These are phyloP conservation scores for Halocynthia aurantium DNA, from an alignment of 23 tunicate species.

Conservation along the genomic window DNA sequence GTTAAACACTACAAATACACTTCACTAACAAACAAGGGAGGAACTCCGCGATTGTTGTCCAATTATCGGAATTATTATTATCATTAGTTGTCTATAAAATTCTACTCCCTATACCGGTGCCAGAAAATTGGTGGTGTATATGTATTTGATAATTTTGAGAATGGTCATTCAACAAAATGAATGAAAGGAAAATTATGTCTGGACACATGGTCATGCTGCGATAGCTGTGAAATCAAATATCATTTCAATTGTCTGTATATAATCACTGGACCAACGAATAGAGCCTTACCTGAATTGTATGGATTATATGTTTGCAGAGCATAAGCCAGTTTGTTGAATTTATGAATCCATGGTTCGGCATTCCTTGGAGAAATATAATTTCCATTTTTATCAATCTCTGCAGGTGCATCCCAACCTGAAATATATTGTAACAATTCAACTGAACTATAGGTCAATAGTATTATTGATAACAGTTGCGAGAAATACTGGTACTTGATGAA, in stretches of 20 bases:
- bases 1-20: background rate
- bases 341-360: constrained; percentile 50
- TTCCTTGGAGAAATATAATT: constrained; percentile 12
- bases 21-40: background rate
- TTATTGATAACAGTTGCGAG: too few species aligned
- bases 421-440: background rate
- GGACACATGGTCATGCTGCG: too few species aligned
- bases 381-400: constrained; percentile 7
- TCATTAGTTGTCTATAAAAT: too few species aligned
- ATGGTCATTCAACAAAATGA: too few species aligned
- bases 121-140: too few species aligned
- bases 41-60: background rate
- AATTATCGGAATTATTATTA: background rate
- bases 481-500: too few species aligned
- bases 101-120: too few species aligned
- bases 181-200: too few species aligned
- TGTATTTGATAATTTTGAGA: too few species aligned
- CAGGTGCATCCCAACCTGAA: constrained; percentile 54
- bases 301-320: constrained; percentile 64
- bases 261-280: too few species aligned
- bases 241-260: too few species aligned
- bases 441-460: background rate
- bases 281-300: constrained; percentile 32
- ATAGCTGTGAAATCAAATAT: too few species aligned
- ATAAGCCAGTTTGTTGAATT: constrained; percentile 48